These are phyloP conservation scores for Protodeltote pygarga DNA, from an alignment of 2,888 invertebrate species.

Conservation along the genomic window DNA sequence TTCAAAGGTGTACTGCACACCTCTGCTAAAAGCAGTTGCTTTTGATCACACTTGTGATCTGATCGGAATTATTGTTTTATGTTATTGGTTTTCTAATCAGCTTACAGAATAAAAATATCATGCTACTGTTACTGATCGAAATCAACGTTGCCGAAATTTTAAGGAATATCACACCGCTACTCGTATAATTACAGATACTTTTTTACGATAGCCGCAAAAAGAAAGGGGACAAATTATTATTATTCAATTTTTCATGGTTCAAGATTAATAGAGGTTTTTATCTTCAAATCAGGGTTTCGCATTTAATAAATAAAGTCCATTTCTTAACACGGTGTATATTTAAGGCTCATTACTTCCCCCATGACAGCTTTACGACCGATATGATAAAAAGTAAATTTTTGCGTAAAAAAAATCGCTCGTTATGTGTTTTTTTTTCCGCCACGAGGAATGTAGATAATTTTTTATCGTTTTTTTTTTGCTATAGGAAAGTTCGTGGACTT, in stretches of 20 bases:
- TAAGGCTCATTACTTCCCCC: constrained; percentile 45
- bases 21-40: too few relatives aligned
- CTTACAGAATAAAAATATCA: too few relatives aligned
- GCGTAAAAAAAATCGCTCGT: constrained; percentile 25
- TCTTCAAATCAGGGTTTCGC: constrained; percentile 10
- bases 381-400: constrained; percentile 56
- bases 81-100: too few relatives aligned
- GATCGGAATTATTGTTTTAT: too few relatives aligned
- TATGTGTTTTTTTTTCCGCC: constrained; percentile 32
- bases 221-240: neutral
- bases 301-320: constrained; percentile 19
- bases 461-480: constrained; percentile 26
- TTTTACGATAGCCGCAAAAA: too few relatives aligned
- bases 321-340: constrained; percentile 32
- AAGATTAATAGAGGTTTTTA: neutral
- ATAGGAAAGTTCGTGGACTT: constrained; percentile 14
- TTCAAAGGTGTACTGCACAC: too few relatives aligned
- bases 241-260: neutral
- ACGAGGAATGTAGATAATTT: constrained; percentile 19
- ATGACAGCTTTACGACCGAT: constrained; percentile 54
- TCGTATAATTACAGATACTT: too few relatives aligned
- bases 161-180: too few relatives aligned
- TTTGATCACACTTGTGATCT: too few relatives aligned
- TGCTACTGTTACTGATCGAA: too few relatives aligned
- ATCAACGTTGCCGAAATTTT: too few relatives aligned